Evolutionary conservation across 2,797 vertebrate genomes (phyloP).

Genomic region (Manis pentadactyla): DNA sequence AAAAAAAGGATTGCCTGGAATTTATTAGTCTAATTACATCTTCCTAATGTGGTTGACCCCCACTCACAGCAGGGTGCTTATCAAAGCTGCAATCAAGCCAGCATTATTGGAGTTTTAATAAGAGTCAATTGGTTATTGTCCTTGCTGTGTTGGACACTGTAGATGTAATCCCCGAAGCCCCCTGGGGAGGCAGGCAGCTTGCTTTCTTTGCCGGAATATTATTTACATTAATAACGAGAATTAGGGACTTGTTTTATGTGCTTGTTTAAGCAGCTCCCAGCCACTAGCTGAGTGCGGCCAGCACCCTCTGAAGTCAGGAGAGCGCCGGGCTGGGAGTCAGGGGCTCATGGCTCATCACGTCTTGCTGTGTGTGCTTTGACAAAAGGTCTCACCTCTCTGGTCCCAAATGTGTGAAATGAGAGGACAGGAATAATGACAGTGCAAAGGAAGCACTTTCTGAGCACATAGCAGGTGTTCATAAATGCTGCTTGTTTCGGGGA

Average conservation of each 20-base stretch:
- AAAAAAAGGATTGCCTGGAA: constrained; percentile 62
- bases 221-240: constrained; percentile 76
- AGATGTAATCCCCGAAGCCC: background rate
- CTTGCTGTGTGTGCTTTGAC: background rate
- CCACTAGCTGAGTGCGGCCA: background rate
- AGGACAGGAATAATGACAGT: rapidly evolving
- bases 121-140: constrained; percentile 74
- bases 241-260: constrained; percentile 32
- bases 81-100: constrained; percentile 72
- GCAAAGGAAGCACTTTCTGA: rapidly evolving
- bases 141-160: background rate
- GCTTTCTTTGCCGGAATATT: constrained; percentile 64
- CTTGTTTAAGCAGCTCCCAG: background rate
- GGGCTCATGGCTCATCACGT: rapidly evolving
- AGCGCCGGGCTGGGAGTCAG: background rate
- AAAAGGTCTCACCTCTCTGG: background rate
- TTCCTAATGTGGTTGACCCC: constrained; percentile 82
- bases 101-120: constrained; percentile 75
- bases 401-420: background rate
- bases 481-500: background rate
- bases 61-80: constrained; percentile 44
- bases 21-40: constrained; percentile 85
- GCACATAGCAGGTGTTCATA: rapidly evolving
- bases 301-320: background rate
- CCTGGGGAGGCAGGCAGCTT: background rate